Evolutionary conservation across 2,797 vertebrate species (phyloP), one percentile per base, ranked within the genome.

Genomic region (Anabas testudineus): DNA sequence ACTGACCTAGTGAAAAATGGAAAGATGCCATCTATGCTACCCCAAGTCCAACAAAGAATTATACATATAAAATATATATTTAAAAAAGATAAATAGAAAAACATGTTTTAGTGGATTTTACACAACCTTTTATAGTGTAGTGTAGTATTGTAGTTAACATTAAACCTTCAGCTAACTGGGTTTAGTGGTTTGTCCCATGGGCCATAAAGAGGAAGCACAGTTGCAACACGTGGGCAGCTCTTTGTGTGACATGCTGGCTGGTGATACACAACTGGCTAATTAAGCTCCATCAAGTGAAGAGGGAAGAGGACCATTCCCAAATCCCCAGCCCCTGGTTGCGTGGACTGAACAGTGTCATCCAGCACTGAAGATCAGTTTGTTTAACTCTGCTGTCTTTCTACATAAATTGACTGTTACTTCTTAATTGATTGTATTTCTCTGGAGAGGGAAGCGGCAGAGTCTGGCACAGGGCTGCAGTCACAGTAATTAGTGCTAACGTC

Each of bases 341-440:
- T 52, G 21, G 34, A 39, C 22, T 28, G 15, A 28, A 24, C 3
- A 26, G 15, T 24, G 49, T n/a, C 18, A 60, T 14, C 7, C 41
- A 13, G 7, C 55, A 52, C 36, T 48, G 26, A 18, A 39, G 9
- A 46, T 57, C 36, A 12, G 14, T n/a, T 42, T 48, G 24, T 42
- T 74, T 55, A 47, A 45, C 9, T 32, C 37, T 55, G 6, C 41
- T 34, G 7, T n/a, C 30, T 62, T 16, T 56, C 37, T 49, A 47
- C 26, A 48, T 16, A 36, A 51, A 49, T 14, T 13, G 22, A 58
- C 37, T 34, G 43, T 16, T n/a, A 43, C 4, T 12, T 52, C 41
- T 26, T 69, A 19, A 48, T 28, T 58, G 65, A n/a, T 41, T 41
- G 24, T 46, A 43, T 47, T 54, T 60, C 39, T 56, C 37, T 36